Evolutionary conservation across 2,113 vertebrate genomes (phyloP).

Genomic region (Eurypyga helias): DNA sequence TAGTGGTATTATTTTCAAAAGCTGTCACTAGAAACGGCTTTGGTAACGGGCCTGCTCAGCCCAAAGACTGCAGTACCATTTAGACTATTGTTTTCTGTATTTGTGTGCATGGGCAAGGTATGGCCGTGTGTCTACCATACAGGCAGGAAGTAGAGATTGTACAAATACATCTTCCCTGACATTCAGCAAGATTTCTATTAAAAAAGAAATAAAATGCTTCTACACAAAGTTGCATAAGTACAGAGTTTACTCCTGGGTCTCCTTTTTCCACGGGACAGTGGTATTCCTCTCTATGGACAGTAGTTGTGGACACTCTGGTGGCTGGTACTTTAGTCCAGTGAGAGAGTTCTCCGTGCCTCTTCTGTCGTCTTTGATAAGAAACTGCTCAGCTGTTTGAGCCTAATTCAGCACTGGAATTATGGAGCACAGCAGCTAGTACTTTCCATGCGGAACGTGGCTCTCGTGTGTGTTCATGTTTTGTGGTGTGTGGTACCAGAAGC

Average conservation of each 20-base stretch:
- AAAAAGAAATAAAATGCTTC: constrained; percentile 6
- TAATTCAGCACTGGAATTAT: constrained; percentile 49
- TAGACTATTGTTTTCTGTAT: constrained; percentile 71
- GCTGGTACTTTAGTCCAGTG: constrained; percentile 42
- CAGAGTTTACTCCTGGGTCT: constrained; percentile 20
- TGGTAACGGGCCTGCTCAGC: constrained; percentile 18
- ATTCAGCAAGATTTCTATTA: constrained; percentile 46
- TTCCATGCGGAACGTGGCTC: constrained; percentile 59
- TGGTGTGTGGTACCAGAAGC: constrained; percentile 60
- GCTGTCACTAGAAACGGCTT: constrained; percentile 50
- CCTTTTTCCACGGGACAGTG: background rate
- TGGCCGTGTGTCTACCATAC: constrained; percentile 58
- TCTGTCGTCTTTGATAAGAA: constrained; percentile 31
- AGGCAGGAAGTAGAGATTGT: constrained; percentile 42
- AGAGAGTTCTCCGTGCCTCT: constrained; percentile 64
- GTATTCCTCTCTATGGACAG: constrained; percentile 49
- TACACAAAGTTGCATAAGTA: background rate
- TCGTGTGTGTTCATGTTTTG: constrained; percentile 58
- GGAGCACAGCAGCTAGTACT: constrained; percentile 34
- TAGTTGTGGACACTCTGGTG: constrained; percentile 44
- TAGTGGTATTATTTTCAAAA: constrained; percentile 67
- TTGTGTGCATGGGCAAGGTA: constrained; percentile 66
- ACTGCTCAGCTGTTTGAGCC: constrained; percentile 21
- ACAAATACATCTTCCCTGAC: constrained; percentile 53
- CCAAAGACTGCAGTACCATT: constrained; percentile 68